Conservation (phyloP, 2,888 invertebrate genomes). For the Uloborus plumipes region DNA sequence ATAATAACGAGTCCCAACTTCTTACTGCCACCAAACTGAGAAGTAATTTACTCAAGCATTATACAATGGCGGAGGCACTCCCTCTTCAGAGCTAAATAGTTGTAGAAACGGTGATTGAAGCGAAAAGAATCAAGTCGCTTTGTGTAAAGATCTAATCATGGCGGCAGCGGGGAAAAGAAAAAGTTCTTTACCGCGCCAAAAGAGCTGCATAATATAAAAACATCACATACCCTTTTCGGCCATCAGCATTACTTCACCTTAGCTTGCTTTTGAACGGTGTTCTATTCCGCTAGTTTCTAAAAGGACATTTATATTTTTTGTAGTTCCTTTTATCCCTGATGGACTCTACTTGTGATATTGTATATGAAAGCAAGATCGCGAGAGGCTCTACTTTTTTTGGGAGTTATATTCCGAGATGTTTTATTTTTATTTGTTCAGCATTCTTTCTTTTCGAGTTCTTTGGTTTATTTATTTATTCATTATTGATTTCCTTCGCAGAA, state of each 20-base stretch:
- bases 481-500: slow-evolving; percentile 48
- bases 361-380: slow-evolving; percentile 40
- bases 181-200: no score
- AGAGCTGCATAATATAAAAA: background rate
- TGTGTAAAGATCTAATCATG: no score
- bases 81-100: no score
- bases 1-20: no score
- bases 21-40: no score
- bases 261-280: slow-evolving; percentile 1
- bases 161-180: no score
- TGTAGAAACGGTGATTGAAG: no score
- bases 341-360: slow-evolving; percentile 40
- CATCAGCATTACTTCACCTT: background rate
- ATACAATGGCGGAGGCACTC: no score
- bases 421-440: no score
- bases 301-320: slow-evolving; percentile 21
- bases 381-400: slow-evolving; percentile 40
- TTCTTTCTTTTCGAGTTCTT: slow-evolving; percentile 6
- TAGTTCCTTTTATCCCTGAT: slow-evolving; percentile 37
- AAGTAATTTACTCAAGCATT: no score
- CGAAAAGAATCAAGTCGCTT: no score
- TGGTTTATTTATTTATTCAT: slow-evolving; percentile 42
- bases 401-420: slow-evolving; percentile 2
- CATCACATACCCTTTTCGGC: slow-evolving; percentile 2
- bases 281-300: slow-evolving; percentile 11